A percentile compares a stretch with the other conserved stretches of the same genome.
These are phyloP conservation scores for Macrocentrus cingulum DNA, from an alignment of 1,140 invertebrate genomes.

Conservation along the genomic window DNA sequence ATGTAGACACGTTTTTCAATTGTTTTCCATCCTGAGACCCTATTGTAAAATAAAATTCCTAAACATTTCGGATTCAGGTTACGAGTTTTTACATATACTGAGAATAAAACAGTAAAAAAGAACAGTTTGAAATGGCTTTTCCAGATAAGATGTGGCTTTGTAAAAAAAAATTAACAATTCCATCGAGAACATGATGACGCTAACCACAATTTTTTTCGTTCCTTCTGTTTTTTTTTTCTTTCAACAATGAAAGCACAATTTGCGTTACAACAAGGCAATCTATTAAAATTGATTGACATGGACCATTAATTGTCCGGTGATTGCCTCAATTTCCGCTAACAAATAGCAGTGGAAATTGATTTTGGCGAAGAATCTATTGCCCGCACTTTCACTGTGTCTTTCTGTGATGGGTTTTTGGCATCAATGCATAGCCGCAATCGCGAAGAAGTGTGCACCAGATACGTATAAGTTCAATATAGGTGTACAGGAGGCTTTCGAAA, in stretches of 20 bases:
- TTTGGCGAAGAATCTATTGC: conserved; percentile 26
- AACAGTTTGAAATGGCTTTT: too few relatives aligned
- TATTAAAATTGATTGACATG: background rate
- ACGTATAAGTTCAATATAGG: background rate
- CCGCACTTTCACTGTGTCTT: conserved; percentile 5
- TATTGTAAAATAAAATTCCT: too few relatives aligned
- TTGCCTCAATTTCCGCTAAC: conserved; percentile 34
- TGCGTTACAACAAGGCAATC: too few relatives aligned
- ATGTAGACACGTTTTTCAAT: too few relatives aligned
- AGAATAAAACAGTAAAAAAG: too few relatives aligned
- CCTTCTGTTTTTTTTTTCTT: background rate
- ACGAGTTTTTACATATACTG: too few relatives aligned
- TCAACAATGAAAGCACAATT: background rate
- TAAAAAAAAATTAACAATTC: too few relatives aligned
- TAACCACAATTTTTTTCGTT: too few relatives aligned
- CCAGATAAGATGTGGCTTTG: too few relatives aligned
- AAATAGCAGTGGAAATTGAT: conserved; percentile 35
- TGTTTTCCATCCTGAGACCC: background rate
- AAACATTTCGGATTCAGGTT: too few relatives aligned
- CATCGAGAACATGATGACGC: too few relatives aligned
- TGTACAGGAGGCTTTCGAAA: background rate
- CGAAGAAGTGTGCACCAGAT: background rate
- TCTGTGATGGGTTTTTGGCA: background rate
- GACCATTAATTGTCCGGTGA: conserved; percentile 24
- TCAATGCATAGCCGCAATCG: background rate